phyloP scores from a whole-genome alignment of 1,140 invertebrate genomes.

The Zaprionus taronus region DNA sequence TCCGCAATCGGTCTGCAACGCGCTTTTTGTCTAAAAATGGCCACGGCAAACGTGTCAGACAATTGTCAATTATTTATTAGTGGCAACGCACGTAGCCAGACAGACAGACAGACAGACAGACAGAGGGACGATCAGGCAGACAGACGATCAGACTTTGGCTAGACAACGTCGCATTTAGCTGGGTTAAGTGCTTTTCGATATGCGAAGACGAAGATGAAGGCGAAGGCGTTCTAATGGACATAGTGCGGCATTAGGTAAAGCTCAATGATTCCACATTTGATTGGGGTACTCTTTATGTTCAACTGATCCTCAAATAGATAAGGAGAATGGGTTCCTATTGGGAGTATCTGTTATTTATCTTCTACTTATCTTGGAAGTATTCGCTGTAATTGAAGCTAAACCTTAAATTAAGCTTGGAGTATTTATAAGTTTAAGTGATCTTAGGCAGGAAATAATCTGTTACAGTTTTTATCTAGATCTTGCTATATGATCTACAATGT shows the following conservation, averaged over 20 bases:
- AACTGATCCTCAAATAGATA: not conserved
- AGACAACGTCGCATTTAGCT: conserved; percentile 53
- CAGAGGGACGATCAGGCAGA: conserved; percentile 28
- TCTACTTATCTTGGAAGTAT: not conserved
- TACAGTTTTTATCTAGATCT: not conserved
- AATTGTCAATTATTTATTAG: conserved; percentile 82
- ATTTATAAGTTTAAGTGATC: not conserved
- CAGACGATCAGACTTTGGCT: conserved; percentile 47
- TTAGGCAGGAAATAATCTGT: not conserved
- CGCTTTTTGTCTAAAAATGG: conserved; percentile 75
- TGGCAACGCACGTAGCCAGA: conserved; percentile 74
- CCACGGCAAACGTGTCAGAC: conserved; percentile 79
- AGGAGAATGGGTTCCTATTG: not conserved
- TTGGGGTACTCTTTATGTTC: conserved; percentile 18
- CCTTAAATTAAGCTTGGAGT: not conserved
- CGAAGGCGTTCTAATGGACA: conserved; percentile 15
- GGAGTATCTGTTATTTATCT: not conserved
- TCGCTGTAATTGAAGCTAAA: not conserved
- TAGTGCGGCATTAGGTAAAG: conserved; percentile 11
- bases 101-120: not conserved
- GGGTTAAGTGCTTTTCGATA: conserved; percentile 54
- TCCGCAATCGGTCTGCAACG: conserved; percentile 36
- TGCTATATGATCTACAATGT: no score
- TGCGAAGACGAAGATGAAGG: conserved; percentile 10
- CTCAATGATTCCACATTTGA: conserved; percentile 28